Percentiles rank a stretch among this genome's conserved stretches.
Conservation (phyloP, 92 coral and sea anemone species). For the Isaurus tuberculatus region DNA sequence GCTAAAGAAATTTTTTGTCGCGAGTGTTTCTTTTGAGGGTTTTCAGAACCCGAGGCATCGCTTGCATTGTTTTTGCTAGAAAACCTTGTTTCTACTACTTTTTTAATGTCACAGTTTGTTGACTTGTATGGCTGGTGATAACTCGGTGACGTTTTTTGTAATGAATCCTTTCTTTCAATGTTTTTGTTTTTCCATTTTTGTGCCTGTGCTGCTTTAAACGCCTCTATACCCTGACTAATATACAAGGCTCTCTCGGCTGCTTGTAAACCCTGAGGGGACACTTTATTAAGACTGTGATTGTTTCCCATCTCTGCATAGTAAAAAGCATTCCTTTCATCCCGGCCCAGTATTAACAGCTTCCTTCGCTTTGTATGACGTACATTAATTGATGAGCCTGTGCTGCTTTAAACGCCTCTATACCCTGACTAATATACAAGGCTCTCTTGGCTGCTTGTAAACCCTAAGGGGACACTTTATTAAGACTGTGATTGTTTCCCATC, state of each 20-base stretch:
- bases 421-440: conserved; percentile 19
- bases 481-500: conserved; percentile 25
- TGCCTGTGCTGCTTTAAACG: not conserved
- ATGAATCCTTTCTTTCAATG: no score
- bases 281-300: conserved; percentile 7
- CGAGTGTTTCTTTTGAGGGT: not conserved
- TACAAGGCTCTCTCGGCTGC: conserved; percentile 23
- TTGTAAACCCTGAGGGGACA: not conserved
- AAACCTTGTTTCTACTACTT: conserved; percentile 8
- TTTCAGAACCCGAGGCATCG: not conserved
- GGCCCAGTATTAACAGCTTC: no score
- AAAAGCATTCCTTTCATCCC: not conserved
- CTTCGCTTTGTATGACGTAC: no score
- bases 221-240: conserved; percentile 11
- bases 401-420: conserved; percentile 3
- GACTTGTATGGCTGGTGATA: not conserved
- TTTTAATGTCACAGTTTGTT: not conserved
- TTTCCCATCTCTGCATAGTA: conserved; percentile 6
- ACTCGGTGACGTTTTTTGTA: not conserved
- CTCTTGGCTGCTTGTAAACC: conserved; percentile 6
- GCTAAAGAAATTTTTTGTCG: not conserved
- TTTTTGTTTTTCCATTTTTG: not conserved
- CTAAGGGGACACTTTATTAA: not conserved
- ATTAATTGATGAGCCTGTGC: not conserved
- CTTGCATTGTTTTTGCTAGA: not conserved